A percentile compares a stretch with the other conserved stretches of the same genome.
Evolutionary conservation across 64 coral and sea anemone genomes (phyloP).

Genomic region (Stichodactyla mertensii): DNA sequence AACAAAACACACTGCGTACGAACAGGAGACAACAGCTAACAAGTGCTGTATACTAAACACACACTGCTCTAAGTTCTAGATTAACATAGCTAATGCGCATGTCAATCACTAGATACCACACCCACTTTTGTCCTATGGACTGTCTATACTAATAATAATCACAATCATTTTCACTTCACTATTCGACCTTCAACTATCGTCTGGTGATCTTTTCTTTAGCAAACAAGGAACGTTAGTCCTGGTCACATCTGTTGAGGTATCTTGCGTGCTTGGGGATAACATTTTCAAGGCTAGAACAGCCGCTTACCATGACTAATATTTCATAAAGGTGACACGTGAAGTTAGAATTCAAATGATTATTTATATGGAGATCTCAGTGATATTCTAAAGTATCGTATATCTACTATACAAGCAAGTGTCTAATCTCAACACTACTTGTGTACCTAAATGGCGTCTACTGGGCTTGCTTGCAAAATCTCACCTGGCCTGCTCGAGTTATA

Average conservation of each 20-base stretch:
- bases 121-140: not conserved
- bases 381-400: not conserved
- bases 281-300: not conserved
- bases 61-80: not conserved
- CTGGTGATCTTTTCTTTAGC: too few relatives aligned
- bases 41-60: not conserved
- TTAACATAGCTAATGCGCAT: not conserved
- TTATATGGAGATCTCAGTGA: not conserved
- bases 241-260: too few relatives aligned
- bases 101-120: not conserved
- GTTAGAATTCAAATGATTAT: not conserved
- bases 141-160: not conserved
- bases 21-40: not conserved
- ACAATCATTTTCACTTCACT: too few relatives aligned
- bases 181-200: not conserved
- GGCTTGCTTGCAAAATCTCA: not conserved
- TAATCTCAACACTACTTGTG: not conserved
- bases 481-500: not conserved
- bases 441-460: not conserved
- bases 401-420: not conserved
- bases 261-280: too few relatives aligned
- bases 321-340: not conserved
- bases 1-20: too few relatives aligned
- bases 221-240: too few relatives aligned
- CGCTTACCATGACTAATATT: not conserved